These are phyloP conservation scores for Netelia virgata DNA, from an alignment of 2,888 invertebrate species.

Conservation along the genomic window DNA sequence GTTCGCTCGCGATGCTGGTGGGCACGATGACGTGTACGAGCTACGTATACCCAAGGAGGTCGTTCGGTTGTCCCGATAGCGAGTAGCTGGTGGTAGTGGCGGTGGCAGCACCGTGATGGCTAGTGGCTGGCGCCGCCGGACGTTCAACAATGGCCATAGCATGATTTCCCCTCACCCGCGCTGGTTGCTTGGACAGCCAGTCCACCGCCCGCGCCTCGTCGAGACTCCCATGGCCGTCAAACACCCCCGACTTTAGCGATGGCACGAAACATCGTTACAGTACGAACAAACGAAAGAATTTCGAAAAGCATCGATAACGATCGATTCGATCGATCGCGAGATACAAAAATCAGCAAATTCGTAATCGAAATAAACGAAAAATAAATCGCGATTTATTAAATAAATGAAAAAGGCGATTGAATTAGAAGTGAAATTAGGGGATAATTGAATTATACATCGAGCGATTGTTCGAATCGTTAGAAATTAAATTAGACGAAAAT, in stretches of 20 bases:
- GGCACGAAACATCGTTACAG: constrained; percentile 67
- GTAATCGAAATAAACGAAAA: background rate
- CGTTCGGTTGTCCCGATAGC: constrained; percentile 72
- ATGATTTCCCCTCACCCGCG: constrained; percentile 55
- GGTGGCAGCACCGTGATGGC: constrained; percentile 75
- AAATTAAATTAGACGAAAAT: background rate
- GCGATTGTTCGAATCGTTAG: background rate
- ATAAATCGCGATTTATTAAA: background rate
- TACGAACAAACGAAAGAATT: constrained; percentile 29
- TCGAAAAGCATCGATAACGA: background rate
- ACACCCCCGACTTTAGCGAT: constrained; percentile 79
- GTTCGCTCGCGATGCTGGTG: constrained; percentile 42
- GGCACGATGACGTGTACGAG: constrained; percentile 60
- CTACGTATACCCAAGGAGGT: constrained; percentile 63
- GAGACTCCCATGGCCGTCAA: constrained; percentile 78
- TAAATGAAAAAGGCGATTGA: background rate
- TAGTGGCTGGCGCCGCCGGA: constrained; percentile 83
- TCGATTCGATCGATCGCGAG: background rate
- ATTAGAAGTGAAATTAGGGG: no score
- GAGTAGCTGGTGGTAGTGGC: constrained; percentile 66
- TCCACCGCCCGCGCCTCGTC: constrained; percentile 75
- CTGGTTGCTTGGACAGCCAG: constrained; percentile 47
- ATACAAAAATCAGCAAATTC: background rate
- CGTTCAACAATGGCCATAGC: constrained; percentile 80
- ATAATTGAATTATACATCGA: background rate